Base-by-base conservation (phyloP, 2,797 vertebrate genomes). In the Falco rusticolus region DNA sequence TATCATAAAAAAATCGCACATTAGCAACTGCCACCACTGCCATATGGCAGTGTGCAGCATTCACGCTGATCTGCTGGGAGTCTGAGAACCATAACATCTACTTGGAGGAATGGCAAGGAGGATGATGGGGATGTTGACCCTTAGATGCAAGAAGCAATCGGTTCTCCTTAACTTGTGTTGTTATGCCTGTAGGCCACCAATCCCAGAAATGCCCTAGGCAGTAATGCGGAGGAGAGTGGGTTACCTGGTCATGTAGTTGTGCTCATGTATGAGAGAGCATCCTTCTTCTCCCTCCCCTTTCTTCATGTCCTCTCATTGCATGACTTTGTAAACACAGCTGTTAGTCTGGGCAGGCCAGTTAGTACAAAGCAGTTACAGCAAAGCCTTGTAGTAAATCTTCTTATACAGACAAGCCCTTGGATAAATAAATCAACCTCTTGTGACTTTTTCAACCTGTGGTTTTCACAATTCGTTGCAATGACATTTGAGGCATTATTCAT, bases 1-100 rank as follows among this genome's bases (percentile, higher is more conserved):
- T 5, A 25, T 4, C n/a, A 63, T 56, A 22, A 8, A 61, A 79
- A 79, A 54, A 50, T 1, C 26, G 33, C 21, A 4, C 0, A 0
- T 51, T 29, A 74, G 26, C 37, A 24, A 39, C 28, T 68, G 33
- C 74, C 50, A 54, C 10, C 15, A 6, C 28, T 61, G 51, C 47
- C 41, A 10, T 29, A 17, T 47, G 47, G 31, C 43, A 43, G 9
- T 4, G 16, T 17, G 43, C 33, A 56, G 34, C 43, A 20, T 20
- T 65, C 33, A 4, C 21, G 53, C 70, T 61, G 54, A 25, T 65
- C 63, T 84, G 14, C 9, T 39, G 56, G 37, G 11, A 70, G 20
- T 18, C 72, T 78, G 54, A 69, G 71, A 37, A 59, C 8, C 25
- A 0, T 4, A 14, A 6, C 3, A 11, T 34, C 15, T 24, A 8